phyloP scores from a whole-genome alignment of 2,888 invertebrate species.

The Himalopsyche japonica region DNA sequence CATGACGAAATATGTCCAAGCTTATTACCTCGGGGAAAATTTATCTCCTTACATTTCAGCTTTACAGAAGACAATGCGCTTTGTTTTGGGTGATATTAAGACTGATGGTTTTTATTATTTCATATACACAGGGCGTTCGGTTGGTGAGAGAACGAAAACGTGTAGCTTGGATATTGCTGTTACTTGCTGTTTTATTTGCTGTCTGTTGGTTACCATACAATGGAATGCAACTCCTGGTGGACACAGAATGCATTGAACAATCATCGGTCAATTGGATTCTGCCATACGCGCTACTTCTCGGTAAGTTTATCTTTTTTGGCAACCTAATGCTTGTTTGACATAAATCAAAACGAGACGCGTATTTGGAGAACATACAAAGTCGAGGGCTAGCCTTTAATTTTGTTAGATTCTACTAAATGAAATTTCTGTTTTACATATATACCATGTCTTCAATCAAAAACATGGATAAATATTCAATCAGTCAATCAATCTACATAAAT shows the following conservation, averaged over 20 bases:
- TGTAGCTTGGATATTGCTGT: conserved; percentile 74
- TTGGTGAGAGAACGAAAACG: conserved; percentile 71
- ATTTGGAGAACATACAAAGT: background rate
- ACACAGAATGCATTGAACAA: conserved; percentile 57
- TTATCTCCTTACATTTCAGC: background rate
- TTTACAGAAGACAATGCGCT: background rate
- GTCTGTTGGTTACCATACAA: conserved; percentile 81
- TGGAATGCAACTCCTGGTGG: conserved; percentile 67
- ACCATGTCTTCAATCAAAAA: too few relatives aligned
- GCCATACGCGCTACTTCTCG: conserved; percentile 69
- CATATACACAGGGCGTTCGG: conserved; percentile 58
- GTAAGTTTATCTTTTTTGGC: conserved; percentile 43
- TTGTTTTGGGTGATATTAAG: background rate
- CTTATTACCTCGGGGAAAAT: background rate
- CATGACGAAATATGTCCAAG: background rate
- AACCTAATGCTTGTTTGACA: background rate
- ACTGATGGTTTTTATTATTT: conserved; percentile 12
- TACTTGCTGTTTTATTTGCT: conserved; percentile 74
- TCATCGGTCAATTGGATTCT: conserved; percentile 53
- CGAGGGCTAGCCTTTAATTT: background rate
- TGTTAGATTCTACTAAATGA: too few relatives aligned
- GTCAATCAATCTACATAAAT: too few relatives aligned
- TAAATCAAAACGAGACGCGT: background rate
- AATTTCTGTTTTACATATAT: too few relatives aligned
- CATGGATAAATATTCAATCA: too few relatives aligned